Evolutionary conservation across 2,888 invertebrate species (phyloP).

Genomic region (Tridacna crocea): DNA sequence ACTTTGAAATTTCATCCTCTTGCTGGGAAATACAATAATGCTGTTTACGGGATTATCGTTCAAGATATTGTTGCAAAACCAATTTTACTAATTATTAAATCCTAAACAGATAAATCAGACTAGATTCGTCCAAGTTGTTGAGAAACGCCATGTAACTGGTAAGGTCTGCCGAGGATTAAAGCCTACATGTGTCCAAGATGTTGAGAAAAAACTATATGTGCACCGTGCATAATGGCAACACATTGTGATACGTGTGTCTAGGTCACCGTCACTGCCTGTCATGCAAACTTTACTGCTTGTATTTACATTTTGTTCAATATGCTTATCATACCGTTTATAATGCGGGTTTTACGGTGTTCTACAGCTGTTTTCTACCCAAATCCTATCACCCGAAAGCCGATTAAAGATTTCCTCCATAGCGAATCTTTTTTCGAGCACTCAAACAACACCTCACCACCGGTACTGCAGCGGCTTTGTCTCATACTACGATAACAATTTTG

Average conservation of each 20-base stretch:
- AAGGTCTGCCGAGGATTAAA: not conserved
- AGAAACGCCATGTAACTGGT: not conserved
- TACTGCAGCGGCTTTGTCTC: too few species aligned
- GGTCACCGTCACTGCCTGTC: not conserved
- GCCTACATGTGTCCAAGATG: not conserved
- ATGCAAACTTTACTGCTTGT: not conserved
- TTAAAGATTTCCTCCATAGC: slow-evolving; percentile 1
- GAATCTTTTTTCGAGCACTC: too few species aligned
- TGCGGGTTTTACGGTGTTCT: slow-evolving; percentile 1
- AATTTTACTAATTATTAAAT: too few species aligned
- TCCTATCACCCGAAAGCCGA: slow-evolving; percentile 23
- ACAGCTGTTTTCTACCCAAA: slow-evolving; percentile 26
- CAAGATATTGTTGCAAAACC: too few species aligned
- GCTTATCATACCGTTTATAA: slow-evolving; percentile 14
- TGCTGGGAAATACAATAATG: too few species aligned
- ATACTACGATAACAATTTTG: too few species aligned
- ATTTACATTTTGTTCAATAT: slow-evolving; percentile 21
- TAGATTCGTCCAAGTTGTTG: not conserved
- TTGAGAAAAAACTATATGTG: not conserved
- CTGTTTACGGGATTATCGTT: too few species aligned
- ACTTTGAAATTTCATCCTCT: too few species aligned
- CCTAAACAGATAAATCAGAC: too few species aligned
- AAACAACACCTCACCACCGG: too few species aligned
- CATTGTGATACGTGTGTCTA: not conserved
- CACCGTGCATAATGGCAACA: not conserved